Base-by-base conservation (phyloP, 1,140 invertebrate genomes). In the Drosophila navojoa region DNA sequence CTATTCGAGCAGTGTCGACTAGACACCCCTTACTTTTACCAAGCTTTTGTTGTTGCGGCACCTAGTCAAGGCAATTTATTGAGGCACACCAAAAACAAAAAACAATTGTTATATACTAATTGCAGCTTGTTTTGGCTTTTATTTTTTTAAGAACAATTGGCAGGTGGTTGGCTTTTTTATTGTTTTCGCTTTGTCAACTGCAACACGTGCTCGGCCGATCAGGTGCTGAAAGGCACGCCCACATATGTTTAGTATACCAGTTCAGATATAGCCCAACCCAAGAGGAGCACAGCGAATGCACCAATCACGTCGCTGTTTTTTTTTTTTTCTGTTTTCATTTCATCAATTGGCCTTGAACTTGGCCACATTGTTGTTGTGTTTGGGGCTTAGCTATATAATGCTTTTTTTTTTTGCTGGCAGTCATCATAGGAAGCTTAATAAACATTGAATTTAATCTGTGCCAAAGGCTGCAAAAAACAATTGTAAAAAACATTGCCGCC, bases 321-420 rank as follows among this genome's bases (percentile, higher is more conserved):
- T 38, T 38, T 10, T 38, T 38, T 10, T 38, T 38, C 0, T 38
- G 67, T 38, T 3, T 38, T 11, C 0, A 52, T 81, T 58, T 27
- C 4, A 27, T 4, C 27, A 72, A 86, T 81, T 86, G 82, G 82
- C 81, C 82, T 81, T 86, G 81, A 86, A 86, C 81, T 76, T 71
- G 7, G 49, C 19, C 49, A 35, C 38, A 72, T 49, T 60, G 68
- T 35, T 25, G 63, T 54, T 55, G 40, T 29, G n/a, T 67, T 45
- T 44, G 16, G 19, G 59, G 32, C 63, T 62, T 63, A 67, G 4
- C 40, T 15, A 15, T 44, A 15, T 4, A 47, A 67, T 75, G 60
- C 47, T 38, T 58, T 76, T 61, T 58, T 74, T 74, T 69, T 71
- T 71, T 50, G 72, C 80, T 86, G 82, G 82, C 82, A 86, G 40